Evolutionary conservation across 2,113 vertebrate genomes (phyloP).

Genomic region (Stigmatopora nigra): DNA sequence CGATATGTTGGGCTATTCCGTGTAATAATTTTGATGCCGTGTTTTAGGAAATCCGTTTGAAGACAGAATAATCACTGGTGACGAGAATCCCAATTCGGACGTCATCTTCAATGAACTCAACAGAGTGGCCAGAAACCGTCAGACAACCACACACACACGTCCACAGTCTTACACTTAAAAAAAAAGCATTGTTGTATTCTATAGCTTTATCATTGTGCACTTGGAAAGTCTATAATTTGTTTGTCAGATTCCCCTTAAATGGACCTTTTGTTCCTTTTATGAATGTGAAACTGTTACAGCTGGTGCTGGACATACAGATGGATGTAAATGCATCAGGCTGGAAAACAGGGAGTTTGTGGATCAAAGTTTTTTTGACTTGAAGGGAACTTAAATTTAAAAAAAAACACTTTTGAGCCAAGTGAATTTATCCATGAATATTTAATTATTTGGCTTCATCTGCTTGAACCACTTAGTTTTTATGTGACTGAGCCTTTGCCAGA

Average conservation of each 20-base stretch:
- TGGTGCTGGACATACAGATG: too few relatives aligned
- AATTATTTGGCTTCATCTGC: neutral
- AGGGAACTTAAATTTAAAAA: neutral
- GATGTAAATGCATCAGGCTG: too few relatives aligned
- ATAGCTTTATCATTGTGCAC: neutral
- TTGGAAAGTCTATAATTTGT: neutral
- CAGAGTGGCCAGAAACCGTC: constrained; percentile 27
- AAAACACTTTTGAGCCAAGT: neutral
- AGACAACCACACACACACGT: neutral
- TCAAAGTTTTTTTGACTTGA: too few relatives aligned
- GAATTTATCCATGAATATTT: neutral
- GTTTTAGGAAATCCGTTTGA: constrained; percentile 56
- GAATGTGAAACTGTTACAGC: too few relatives aligned
- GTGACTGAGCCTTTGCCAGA: constrained; percentile 4
- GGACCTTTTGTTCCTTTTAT: too few relatives aligned
- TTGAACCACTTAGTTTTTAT: neutral
- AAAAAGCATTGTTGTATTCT: neutral
- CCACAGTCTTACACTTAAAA: neutral
- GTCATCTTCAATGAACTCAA: constrained; percentile 66
- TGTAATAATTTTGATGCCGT: constrained; percentile 4
- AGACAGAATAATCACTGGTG: constrained; percentile 49
- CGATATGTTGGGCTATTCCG: neutral
- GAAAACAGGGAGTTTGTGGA: too few relatives aligned
- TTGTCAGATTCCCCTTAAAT: neutral
- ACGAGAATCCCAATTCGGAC: constrained; percentile 45